Conservation (phyloP, 2,113 vertebrate genomes). For the Marcusenius ussheri region DNA sequence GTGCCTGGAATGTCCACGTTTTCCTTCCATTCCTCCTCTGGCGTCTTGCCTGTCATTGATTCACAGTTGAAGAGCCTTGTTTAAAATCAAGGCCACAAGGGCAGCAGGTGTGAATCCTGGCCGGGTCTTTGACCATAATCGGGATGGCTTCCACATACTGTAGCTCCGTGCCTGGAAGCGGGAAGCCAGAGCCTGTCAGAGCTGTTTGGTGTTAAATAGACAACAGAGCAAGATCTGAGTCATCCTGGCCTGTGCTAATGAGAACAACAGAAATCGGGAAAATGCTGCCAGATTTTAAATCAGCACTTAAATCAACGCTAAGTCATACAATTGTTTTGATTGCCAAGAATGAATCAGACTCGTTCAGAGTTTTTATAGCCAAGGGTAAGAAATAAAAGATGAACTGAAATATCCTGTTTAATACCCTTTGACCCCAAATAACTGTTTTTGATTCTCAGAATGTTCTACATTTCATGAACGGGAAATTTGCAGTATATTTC, state of each 20-base stretch:
- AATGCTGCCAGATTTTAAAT: neutral
- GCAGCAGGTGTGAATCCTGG: neutral
- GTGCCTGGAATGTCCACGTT: neutral
- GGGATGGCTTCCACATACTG: neutral
- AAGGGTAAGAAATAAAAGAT: constrained; percentile 8
- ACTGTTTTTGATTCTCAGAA: neutral
- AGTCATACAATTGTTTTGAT: neutral
- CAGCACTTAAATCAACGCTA: neutral
- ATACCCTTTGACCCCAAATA: neutral
- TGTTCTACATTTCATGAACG: neutral
- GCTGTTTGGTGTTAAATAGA: neutral
- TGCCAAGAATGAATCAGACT: neutral
- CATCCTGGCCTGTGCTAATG: neutral
- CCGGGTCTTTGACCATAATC: neutral
- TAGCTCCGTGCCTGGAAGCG: neutral
- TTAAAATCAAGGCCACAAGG: neutral
- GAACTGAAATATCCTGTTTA: neutral
- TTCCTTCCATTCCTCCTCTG: neutral
- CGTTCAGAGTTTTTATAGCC: neutral
- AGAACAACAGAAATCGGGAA: neutral
- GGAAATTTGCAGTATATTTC: neutral
- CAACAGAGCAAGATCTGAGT: neutral
- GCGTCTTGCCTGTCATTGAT: neutral
- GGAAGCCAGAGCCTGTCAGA: neutral
- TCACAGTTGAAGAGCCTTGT: no score